Base-by-base conservation (phyloP, 2,888 invertebrate species). In the Tortricodes alternella region DNA sequence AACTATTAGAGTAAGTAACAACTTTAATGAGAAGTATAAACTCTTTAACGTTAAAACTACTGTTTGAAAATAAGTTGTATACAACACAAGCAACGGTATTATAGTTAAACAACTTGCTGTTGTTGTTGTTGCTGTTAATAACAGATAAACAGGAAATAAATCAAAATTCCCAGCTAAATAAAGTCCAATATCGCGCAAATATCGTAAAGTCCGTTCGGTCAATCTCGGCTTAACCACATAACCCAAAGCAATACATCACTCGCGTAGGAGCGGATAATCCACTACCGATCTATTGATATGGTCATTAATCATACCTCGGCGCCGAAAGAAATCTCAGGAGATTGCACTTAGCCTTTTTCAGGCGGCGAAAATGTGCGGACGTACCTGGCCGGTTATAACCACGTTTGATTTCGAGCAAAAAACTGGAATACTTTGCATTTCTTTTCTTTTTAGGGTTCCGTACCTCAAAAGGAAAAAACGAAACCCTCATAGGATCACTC, bases 271-370 rank as follows among this genome's bases (percentile, higher is more conserved):
- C 56, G 63, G 63, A 46, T 56, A 61, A 67, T 68, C 68, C 70
- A 69, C 68, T 70, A 69, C 69, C 72, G 70, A 73, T 74, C 69
- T 71, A 76, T 76, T 74, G 78, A 76, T 71, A 69, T 65, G 62
- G 61, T 60, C 78, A 81, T 83, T 80, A 78, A 83, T 82, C 83
- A 81, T 74, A 74, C 66, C 68, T 68, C 67, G 69, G 71, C 74
- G 71, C 51, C 16, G 55, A 64, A 46, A 46, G 46, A 46, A 46
- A 66, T 70, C 63, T 64, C 56, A 19, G 52, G 23, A 58, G 48
- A 62, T 53, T 61, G 62, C 63, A 46, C 53, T 49, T 53, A 21
- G 21, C 19, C 46, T 4, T 15, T 46, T 29, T 34, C 5, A 24
- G 3, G 1, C 3, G 32, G 18, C 7, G 11, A 43, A 43, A 27